phyloP scores from a whole-genome alignment of 2,797 vertebrate species.

The Anas capensis region DNA sequence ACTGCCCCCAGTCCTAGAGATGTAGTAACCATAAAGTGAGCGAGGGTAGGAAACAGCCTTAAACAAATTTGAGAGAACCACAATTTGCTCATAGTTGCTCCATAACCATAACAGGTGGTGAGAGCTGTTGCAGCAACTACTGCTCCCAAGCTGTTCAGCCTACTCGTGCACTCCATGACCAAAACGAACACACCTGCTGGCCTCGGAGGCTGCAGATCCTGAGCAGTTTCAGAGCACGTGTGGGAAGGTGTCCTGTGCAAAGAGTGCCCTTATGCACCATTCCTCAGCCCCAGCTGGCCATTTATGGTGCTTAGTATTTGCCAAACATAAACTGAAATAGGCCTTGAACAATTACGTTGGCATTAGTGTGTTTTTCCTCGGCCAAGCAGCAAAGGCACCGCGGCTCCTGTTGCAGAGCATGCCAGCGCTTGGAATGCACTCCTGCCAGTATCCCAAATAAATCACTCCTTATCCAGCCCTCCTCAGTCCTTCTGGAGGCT shows the following conservation, averaged over 20 bases:
- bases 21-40: too few species aligned
- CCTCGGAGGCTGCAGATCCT: background rate
- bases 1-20: too few species aligned
- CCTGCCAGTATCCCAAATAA: background rate
- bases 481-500: background rate
- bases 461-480: slow-evolving; percentile 1
- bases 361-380: background rate
- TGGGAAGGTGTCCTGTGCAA: background rate
- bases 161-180: background rate
- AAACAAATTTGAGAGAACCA: too few species aligned
- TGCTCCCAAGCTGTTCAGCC: accelerated
- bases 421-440: background rate
- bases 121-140: background rate
- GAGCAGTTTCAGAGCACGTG: background rate
- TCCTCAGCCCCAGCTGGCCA: background rate
- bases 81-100: too few species aligned
- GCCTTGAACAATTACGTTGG: background rate
- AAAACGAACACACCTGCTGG: background rate
- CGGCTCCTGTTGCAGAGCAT: background rate
- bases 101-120: background rate
- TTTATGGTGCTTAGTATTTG: background rate
- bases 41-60: too few species aligned
- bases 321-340: background rate
- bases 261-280: background rate
- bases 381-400: slow-evolving; percentile 19